Evolutionary conservation across 2,888 invertebrate genomes (phyloP), one percentile per base, ranked within the genome.

Genomic region (Euplagia quadripunctaria): DNA sequence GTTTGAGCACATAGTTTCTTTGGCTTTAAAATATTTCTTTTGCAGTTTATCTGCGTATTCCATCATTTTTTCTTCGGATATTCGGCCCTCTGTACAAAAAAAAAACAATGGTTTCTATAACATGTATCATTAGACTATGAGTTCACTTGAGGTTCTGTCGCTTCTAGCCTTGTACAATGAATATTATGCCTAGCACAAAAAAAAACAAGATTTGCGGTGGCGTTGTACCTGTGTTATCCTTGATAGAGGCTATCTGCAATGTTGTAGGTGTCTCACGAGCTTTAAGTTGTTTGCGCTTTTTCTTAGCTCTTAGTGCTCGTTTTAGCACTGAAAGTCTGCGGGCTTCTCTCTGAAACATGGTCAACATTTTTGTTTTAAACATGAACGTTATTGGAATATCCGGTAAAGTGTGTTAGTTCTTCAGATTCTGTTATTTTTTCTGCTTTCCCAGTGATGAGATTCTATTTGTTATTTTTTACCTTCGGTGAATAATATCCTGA

Each of bases 221-320:
- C 1, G 12, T 51, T 31, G 9, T 51, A 31, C 66, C 66, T 17
- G 4, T 31, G 4, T 51, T 14, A 31, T 31, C 31, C 7, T 1
- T 49, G 31, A 66, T 41, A 51, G 66, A 51, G 31, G 51, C 66
- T 49, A 66, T 17, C 66, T 66, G 51, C 66, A 66, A 41, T 7
- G 17, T 31, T 16, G 16, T 31, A 16, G 49, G 31, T 61, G 20
- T 6, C 1, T 61, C 1, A 31, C 12, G 12, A 61, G 14, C 6
- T 31, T 12, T 4, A 31, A 0, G 61, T 6, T 20, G 61, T 6
- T 20, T 58, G 55, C n/a, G 11, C 55, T 0, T 14, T 61, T 31
- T 31, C 12, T 61, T 20, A 61, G 20, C 61, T 61, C 16, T 51
- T 31, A 41, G 7, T 41, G 5, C 16, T 4, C 9, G 20, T 61